A percentile compares a stretch with the other conserved stretches of the same genome.
Conservation (phyloP, 2,113 vertebrate genomes). For the Eonycteris spelaea region DNA sequence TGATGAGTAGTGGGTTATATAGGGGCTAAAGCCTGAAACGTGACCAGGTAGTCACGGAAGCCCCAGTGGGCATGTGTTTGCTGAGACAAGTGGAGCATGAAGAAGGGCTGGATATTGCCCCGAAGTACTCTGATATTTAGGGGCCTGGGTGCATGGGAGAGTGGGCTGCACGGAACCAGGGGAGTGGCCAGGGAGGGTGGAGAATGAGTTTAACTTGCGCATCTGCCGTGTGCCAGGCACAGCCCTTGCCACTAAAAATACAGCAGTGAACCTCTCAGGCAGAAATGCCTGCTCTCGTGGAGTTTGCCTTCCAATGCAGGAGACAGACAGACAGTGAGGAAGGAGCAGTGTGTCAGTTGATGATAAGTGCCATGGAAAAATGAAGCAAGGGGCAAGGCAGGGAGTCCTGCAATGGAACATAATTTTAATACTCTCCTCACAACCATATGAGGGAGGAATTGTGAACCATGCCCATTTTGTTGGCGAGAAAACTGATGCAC, state of each 20-base stretch:
- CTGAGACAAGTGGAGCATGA: not conserved
- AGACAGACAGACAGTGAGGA: not conserved
- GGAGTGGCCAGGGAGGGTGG: not conserved
- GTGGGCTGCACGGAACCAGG: not conserved
- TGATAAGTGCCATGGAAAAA: not conserved
- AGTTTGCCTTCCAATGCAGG: not conserved
- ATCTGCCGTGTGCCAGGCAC: not conserved
- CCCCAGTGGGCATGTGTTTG: not conserved
- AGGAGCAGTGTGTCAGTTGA: not conserved
- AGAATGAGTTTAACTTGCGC: too few relatives aligned
- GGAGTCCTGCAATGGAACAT: not conserved
- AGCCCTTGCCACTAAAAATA: rapidly evolving
- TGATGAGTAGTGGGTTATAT: not conserved
- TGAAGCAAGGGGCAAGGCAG: not conserved
- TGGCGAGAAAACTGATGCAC: not conserved
- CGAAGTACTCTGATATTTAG: too few relatives aligned
- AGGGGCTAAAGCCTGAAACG: not conserved
- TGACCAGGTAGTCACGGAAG: not conserved
- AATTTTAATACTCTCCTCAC: not conserved
- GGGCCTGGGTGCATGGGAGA: not conserved
- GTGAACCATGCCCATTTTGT: not conserved
- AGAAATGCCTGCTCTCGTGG: rapidly evolving
- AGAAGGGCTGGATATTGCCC: not conserved
- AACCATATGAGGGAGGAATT: not conserved
- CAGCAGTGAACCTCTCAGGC: not conserved